Evolutionary conservation across 2,888 invertebrate species (phyloP).

Genomic region (Drosophila mercatorum): DNA sequence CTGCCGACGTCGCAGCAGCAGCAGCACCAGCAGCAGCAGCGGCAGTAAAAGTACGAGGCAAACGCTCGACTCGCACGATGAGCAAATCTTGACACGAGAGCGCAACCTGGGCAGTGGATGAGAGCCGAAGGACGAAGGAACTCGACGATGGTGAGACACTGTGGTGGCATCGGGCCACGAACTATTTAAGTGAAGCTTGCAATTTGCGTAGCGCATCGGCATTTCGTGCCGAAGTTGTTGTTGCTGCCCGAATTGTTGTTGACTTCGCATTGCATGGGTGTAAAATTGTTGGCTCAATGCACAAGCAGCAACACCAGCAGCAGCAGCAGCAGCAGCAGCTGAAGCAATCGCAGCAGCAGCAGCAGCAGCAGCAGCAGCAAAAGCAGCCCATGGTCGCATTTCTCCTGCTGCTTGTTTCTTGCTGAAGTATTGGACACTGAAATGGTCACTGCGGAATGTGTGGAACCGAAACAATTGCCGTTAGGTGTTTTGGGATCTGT

Average conservation of each 20-base stretch:
- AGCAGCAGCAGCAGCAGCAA: conserved; percentile 13
- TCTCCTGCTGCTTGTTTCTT: conserved; percentile 25
- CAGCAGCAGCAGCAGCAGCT: conserved; percentile 8
- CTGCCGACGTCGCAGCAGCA: conserved; percentile 50
- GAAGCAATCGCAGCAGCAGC: conserved; percentile 7
- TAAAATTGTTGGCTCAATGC: conserved; percentile 62
- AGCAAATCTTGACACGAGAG: conserved; percentile 52
- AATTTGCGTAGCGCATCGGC: conserved; percentile 75
- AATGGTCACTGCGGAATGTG: conserved; percentile 15
- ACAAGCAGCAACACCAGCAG: conserved; percentile 36
- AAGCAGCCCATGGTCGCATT: conserved; percentile 24
- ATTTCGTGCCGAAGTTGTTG: conserved; percentile 50
- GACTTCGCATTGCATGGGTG: conserved; percentile 55
- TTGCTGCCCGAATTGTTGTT: conserved; percentile 34
- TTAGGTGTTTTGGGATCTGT: conserved; percentile 13
- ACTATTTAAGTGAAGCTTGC: conserved; percentile 60
- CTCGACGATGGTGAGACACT: conserved; percentile 21
- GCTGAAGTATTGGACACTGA: conserved; percentile 17
- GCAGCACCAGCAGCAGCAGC: conserved; percentile 43
- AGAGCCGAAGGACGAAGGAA: conserved; percentile 42
- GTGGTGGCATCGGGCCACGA: conserved; percentile 47
- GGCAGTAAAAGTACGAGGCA: conserved; percentile 34
- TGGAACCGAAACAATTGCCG: conserved; percentile 36
- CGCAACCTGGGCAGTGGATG: conserved; percentile 46
- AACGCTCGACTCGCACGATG: conserved; percentile 42